Percentiles rank a stretch among this genome's conserved stretches.
Evolutionary conservation across 2,888 invertebrate species (phyloP).

Genomic region (Harmothoe impar): DNA sequence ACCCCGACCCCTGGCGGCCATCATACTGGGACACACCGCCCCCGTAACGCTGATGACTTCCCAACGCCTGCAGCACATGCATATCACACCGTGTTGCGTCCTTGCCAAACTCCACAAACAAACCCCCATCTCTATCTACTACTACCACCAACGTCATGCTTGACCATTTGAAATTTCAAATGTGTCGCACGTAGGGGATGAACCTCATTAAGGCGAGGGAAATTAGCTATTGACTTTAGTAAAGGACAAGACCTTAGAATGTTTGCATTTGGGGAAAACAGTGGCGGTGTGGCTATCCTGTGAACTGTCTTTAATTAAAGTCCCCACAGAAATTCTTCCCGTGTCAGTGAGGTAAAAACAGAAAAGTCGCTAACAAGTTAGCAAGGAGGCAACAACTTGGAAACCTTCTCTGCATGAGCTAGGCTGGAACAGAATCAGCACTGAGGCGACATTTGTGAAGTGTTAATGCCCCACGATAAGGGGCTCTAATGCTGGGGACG

Average conservation of each 20-base stretch:
- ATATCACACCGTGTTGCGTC: neutral
- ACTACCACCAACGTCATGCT: neutral
- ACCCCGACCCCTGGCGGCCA: constrained; percentile 36
- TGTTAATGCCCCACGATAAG: neutral
- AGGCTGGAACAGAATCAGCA: neutral
- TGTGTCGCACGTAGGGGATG: neutral
- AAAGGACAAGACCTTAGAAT: constrained; percentile 23
- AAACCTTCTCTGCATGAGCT: neutral
- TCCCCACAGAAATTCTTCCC: neutral
- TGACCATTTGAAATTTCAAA: constrained; percentile 39
- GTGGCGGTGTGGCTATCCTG: constrained; percentile 26
- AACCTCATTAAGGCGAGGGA: constrained; percentile 10
- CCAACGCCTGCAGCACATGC: constrained; percentile 4
- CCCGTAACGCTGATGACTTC: neutral
- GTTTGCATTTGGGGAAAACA: constrained; percentile 32
- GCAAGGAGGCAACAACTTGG: neutral
- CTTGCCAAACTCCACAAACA: neutral
- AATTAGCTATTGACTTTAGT: constrained; percentile 32
- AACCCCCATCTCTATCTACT: neutral
- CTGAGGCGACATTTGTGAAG: neutral
- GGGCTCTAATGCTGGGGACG: neutral
- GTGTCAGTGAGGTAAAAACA: neutral
- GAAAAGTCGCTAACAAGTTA: neutral
- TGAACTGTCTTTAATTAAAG: constrained; percentile 25
- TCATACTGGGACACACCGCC: constrained; percentile 29